Evolutionary conservation across 2,888 invertebrate genomes (phyloP).

Genomic region (Oscheius sp.): DNA sequence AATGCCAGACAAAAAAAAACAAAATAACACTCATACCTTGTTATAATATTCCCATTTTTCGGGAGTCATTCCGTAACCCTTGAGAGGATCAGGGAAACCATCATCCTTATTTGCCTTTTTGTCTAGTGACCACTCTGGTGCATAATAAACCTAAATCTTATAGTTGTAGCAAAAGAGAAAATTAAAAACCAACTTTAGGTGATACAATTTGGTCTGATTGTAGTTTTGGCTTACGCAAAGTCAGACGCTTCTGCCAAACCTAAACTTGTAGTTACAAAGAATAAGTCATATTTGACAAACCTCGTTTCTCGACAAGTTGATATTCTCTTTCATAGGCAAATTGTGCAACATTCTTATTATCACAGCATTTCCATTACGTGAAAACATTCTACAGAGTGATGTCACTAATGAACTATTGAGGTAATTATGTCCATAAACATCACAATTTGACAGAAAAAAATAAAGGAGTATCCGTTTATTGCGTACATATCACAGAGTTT

Average conservation of each 20-base stretch:
- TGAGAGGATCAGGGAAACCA: slow-evolving; percentile 58
- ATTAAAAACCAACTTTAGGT: slow-evolving; percentile 44
- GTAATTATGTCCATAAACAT: background rate
- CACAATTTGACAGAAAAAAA: background rate
- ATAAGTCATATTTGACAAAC: background rate
- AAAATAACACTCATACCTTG: slow-evolving; percentile 56
- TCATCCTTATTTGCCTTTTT: slow-evolving; percentile 61
- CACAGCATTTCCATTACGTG: background rate
- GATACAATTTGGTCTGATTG: slow-evolving; percentile 54
- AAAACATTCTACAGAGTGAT: background rate
- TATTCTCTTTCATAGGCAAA: slow-evolving; percentile 4
- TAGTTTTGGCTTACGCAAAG: slow-evolving; percentile 53
- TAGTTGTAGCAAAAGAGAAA: background rate
- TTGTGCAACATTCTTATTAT: slow-evolving; percentile 1
- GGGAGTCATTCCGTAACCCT: slow-evolving; percentile 68
- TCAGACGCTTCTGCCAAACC: slow-evolving; percentile 53
- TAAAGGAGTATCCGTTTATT: slow-evolving; percentile 5
- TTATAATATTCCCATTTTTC: slow-evolving; percentile 73
- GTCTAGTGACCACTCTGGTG: slow-evolving; percentile 70
- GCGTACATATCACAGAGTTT: slow-evolving; percentile 8
- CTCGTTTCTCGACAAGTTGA: background rate
- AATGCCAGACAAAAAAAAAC: slow-evolving; percentile 7
- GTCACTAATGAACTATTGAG: background rate
- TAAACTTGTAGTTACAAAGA: slow-evolving; percentile 14
- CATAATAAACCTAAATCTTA: slow-evolving; percentile 58